Base-by-base conservation (phyloP, 2,113 vertebrate species). In the Hippocampus barbouri region DNA sequence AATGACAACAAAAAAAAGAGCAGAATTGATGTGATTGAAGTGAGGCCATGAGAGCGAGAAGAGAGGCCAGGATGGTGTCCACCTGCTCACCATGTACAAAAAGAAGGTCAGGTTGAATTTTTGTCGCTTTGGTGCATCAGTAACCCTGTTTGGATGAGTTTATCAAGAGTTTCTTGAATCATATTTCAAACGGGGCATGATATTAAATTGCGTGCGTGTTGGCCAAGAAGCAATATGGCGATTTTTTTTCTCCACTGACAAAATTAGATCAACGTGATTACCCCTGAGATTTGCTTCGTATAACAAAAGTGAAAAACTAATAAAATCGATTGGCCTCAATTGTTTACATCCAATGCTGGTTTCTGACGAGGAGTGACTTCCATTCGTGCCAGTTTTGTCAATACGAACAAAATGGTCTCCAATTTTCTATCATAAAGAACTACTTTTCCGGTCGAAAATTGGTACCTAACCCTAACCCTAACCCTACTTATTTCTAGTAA, bases 81-180 rank as follows among this genome's bases (percentile, higher is more conserved):
- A 61, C 87, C 81, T 91, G 88, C 87, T 91, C 91, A 86, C 88
- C 88, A 90, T 93, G 91, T 91, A 91, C 87, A 89, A 88, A 88
- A 85, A 90, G 79, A 91, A 92, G 91, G 91, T 92, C 89, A 90
- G 91, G 70, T 87, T 61, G 53, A 53, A 75, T 81, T 78, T 80
- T 72, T 76, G n/a, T 78, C 71, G 12, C 63, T 51, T 51, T 63
- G 12, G 64, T 47, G 40, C 63, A 66, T 47, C 21, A 23, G n/a
- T 66, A 45, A 15, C 14, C 40, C 41, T 34, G 41, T 11, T 16
- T 54, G 21, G 8, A 23, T 30, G 11, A 20, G 23, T 38, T 47
- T 56, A 6, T 34, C 14, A 61, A 18, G 27, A 61, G 5, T 27
- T 15, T 15, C 11, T 59, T 12, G 5, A 59, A 27, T 59, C n/a